Evolutionary conservation across 2,797 vertebrate species (phyloP).

Genomic region (Amazona finschi): DNA sequence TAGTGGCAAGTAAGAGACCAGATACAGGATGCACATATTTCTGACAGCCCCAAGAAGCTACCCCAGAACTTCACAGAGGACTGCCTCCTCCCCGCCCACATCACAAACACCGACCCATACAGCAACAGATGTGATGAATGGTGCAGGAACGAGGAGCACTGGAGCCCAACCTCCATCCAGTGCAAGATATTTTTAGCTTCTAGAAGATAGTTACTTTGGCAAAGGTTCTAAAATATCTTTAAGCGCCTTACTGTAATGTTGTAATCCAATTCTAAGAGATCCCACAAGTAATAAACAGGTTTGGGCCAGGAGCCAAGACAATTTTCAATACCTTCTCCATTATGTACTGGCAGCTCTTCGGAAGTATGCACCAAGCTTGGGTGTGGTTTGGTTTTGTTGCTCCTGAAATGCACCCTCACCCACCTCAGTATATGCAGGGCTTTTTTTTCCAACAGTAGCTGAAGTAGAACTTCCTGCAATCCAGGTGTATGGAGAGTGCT

Average conservation of each 20-base stretch:
- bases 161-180: not conserved
- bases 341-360: not conserved
- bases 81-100: fast-evolving
- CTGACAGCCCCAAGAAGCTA: not conserved
- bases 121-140: not conserved
- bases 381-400: not conserved
- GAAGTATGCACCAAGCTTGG: not conserved
- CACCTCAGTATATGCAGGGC: not conserved
- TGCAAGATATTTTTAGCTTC: constrained; percentile 27
- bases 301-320: not conserved
- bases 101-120: fast-evolving
- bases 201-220: constrained; percentile 26
- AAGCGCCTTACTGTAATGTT: not conserved
- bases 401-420: not conserved
- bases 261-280: constrained; percentile 12
- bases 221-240: constrained; percentile 11
- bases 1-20: not conserved
- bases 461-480: not conserved
- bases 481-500: not conserved
- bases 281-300: constrained; percentile 3
- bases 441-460: not conserved
- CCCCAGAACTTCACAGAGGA: not conserved
- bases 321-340: not conserved
- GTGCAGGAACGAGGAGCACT: not conserved
- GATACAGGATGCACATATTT: not conserved